Base-by-base conservation (phyloP, 2,888 invertebrate genomes). In the Dryadula phaetusa region DNA sequence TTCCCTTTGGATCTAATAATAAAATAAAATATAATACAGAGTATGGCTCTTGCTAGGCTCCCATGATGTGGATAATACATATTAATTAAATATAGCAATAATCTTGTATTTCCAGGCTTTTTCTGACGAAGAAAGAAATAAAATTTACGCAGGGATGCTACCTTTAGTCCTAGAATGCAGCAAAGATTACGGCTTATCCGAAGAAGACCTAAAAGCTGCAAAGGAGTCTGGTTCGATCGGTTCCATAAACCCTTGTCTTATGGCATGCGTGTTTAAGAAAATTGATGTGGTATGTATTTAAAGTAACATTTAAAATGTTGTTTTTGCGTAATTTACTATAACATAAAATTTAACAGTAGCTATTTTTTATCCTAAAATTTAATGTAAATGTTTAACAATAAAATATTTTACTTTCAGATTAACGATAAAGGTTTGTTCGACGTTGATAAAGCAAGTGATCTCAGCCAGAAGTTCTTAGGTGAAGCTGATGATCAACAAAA, bases 371-470 rank as follows among this genome's bases (percentile, higher is more conserved):
- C n/a, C n/a, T n/a, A n/a, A n/a, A n/a, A n/a, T n/a, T n/a, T n/a
- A n/a, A n/a, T n/a, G n/a, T n/a, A 22, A 20, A 18, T 47, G 6
- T 28, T 28, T 4, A 28, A 28, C 6, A 4, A 28, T 28, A 28
- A 28, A n/a, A 28, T 28, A 4, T 28, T 4, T 28, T 28, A 37
- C 12, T 42, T 44, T 66, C 44, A 58, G 61, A 58, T 60, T 28
- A 60, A 82, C 60, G 79, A 77, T 3, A 74, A 82, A 10, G 86
- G 85, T 2, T 67, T 77, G 60, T 81, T 79, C 20, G 78, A 80
- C 14, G 64, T 62, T 0, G 79, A 81, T 0, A 76, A 75, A 42
- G 70, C 76, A 0, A 25, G 66, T 4, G 75, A 75, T 1, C 69
- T 76, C 3, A 66, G 70, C 4, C 78, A 78, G 18, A 75, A 79